These are phyloP conservation scores for Petrolisthes cinctipes DNA, from an alignment of 2,888 invertebrate species.

Conservation along the genomic window DNA sequence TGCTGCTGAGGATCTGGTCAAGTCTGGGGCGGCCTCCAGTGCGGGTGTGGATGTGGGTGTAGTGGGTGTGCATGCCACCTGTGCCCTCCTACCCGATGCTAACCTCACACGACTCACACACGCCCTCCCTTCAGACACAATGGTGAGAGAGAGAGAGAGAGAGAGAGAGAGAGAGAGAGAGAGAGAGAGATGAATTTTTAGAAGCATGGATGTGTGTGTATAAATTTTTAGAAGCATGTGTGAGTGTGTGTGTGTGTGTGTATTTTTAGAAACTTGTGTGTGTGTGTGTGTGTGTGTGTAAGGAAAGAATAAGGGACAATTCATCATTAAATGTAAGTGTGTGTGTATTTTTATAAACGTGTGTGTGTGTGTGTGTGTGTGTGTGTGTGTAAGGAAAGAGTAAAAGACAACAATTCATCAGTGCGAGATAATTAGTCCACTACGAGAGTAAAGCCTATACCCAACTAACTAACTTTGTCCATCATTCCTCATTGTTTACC, in stretches of 20 bases:
- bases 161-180: too few species aligned
- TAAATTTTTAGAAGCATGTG: too few species aligned
- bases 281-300: not conserved
- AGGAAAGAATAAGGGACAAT: too few species aligned
- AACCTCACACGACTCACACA: conserved; percentile 50
- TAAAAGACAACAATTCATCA: not conserved
- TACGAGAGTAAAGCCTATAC: too few species aligned
- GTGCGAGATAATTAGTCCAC: too few species aligned
- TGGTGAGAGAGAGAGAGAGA: conserved; percentile 6
- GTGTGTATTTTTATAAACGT: not conserved
- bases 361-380: not conserved
- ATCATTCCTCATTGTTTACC: too few species aligned
- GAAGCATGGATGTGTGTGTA: too few species aligned
- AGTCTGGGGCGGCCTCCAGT: conserved; percentile 41
- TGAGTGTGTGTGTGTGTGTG: too few species aligned
- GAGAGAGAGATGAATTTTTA: too few species aligned
- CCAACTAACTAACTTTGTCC: too few species aligned
- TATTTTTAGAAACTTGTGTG: not conserved
- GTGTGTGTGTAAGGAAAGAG: not conserved
- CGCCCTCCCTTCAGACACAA: conserved; percentile 40
- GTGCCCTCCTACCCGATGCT: conserved; percentile 40
- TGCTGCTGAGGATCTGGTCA: conserved; percentile 16
- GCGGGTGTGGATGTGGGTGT: conserved; percentile 53
- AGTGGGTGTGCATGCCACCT: conserved; percentile 48
- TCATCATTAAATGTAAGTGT: too few species aligned